Evolutionary conservation across 1,140 invertebrate species (phyloP), one percentile per base, ranked within the genome.

Genomic region (Episyrphus balteatus): DNA sequence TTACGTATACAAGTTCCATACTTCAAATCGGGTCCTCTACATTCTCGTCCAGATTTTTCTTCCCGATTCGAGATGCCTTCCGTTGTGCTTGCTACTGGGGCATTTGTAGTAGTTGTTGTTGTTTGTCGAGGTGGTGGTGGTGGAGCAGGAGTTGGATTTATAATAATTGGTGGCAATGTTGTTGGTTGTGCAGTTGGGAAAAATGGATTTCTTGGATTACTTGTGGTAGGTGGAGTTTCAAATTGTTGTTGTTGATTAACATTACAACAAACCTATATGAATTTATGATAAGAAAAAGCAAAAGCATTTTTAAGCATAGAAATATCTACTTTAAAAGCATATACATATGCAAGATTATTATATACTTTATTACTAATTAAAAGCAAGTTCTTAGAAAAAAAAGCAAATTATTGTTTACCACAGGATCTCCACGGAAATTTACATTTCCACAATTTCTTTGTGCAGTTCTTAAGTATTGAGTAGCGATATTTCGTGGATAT

Each of bases 401-500:
- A 19, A 12, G 21, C 8, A 26, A 5, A 5, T 26, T 26, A 5
- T 5, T 26, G 21, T 54, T 53, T 61, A 68, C 65, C 54, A 67
- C 40, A 31, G 65, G 64, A 53, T 68, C 57, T 13, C 62, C 52
- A 10, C 57, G 54, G 8, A 63, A 17, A 52, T 31, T 62, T 39
- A 58, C 54, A 34, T 59, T 62, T 40, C 59, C 58, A 45, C 65
- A 68, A 42, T 47, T 53, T 32, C 61, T 56, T 42, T 67, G 62
- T 47, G 60, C 40, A 9, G 48, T 47, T 34, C 62, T 49, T 7
- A 68, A 43, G 50, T 65, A 68, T 10, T 55, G 56, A 40, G 59
- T 17, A 7, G 62, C 62, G 9, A 46, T 47, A 7, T 52, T 47
- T n/a, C 44, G 39, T 43, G 52, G 57, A 21, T 49, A 46, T 11